A percentile compares a stretch with the other conserved stretches of the same genome.
These are phyloP conservation scores for Mohoua ochrocephala DNA, from an alignment of 2,113 vertebrate genomes.

Conservation along the genomic window DNA sequence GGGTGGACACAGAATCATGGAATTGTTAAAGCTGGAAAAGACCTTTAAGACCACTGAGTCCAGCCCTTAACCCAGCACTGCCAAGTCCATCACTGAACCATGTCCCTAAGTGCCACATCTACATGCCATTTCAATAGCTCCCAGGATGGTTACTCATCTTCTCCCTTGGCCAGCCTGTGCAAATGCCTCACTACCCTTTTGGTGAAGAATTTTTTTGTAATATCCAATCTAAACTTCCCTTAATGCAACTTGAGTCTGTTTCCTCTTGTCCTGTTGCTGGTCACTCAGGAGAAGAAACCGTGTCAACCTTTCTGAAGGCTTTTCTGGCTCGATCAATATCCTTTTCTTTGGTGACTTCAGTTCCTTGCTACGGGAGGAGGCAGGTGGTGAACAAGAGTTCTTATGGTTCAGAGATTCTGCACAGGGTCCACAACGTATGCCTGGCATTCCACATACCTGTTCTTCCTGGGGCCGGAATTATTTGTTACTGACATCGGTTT, in stretches of 20 bases:
- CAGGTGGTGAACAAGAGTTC: background rate
- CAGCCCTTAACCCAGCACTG: background rate
- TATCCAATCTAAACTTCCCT: background rate
- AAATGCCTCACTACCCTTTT: background rate
- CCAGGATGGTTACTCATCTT: background rate
- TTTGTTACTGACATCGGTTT: background rate
- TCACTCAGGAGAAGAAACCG: background rate
- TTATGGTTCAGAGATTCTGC: background rate
- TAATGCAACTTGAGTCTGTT: background rate
- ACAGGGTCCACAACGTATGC: fast-evolving
- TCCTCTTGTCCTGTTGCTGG: background rate
- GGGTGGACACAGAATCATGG: background rate
- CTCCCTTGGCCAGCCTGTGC: background rate
- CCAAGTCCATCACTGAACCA: too few relatives aligned
- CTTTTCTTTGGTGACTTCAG: background rate
- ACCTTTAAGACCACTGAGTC: background rate
- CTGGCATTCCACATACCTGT: background rate
- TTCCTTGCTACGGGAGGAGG: background rate
- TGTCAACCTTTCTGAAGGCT: background rate
- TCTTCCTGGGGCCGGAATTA: background rate
- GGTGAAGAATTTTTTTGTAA: background rate
- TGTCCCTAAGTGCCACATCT: background rate
- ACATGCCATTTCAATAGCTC: background rate
- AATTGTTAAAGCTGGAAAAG: background rate
- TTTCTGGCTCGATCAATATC: background rate